Conservation (phyloP, 2,888 invertebrate genomes). For the Steinernema hermaphroditum region DNA sequence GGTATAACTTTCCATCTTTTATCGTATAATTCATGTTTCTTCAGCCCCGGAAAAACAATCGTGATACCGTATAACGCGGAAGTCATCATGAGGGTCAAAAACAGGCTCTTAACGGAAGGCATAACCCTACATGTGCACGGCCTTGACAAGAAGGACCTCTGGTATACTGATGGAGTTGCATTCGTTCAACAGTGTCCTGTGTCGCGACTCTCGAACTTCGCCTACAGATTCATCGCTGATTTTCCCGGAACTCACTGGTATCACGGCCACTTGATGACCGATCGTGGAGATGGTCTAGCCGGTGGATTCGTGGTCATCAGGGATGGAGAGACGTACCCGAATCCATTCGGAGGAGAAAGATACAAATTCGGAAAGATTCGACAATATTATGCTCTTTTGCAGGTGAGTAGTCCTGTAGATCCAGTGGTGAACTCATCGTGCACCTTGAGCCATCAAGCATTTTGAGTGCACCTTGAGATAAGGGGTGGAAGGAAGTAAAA, state of each 20-base stretch:
- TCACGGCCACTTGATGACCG: slow-evolving; percentile 60
- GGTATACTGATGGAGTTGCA: slow-evolving; percentile 62
- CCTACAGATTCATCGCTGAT: slow-evolving; percentile 63
- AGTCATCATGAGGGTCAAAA: slow-evolving; percentile 56
- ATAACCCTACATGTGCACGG: slow-evolving; percentile 62
- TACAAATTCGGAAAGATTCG: slow-evolving; percentile 32
- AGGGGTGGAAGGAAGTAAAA: too few relatives aligned
- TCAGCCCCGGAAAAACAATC: slow-evolving; percentile 58
- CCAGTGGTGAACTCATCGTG: not conserved
- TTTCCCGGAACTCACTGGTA: slow-evolving; percentile 60
- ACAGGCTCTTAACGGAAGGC: slow-evolving; percentile 52
- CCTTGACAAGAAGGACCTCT: slow-evolving; percentile 57
- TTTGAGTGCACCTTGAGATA: too few relatives aligned
- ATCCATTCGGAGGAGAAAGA: slow-evolving; percentile 33
- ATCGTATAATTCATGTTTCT: not conserved
- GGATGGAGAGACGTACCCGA: slow-evolving; percentile 29
- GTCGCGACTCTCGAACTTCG: slow-evolving; percentile 46
- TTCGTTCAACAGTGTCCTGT: slow-evolving; percentile 64
- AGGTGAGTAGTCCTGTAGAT: slow-evolving; percentile 41
- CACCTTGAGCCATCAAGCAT: too few relatives aligned
- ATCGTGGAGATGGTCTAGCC: slow-evolving; percentile 59
- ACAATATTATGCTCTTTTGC: slow-evolving; percentile 58
- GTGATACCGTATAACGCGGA: slow-evolving; percentile 58
- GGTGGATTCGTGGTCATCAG: slow-evolving; percentile 53
- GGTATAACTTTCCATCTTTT: slow-evolving; percentile 40